A percentile compares a stretch with the other conserved stretches of the same genome.
Conservation (phyloP, 2,113 vertebrate genomes). For the Pyrgilauda ruficollis region DNA sequence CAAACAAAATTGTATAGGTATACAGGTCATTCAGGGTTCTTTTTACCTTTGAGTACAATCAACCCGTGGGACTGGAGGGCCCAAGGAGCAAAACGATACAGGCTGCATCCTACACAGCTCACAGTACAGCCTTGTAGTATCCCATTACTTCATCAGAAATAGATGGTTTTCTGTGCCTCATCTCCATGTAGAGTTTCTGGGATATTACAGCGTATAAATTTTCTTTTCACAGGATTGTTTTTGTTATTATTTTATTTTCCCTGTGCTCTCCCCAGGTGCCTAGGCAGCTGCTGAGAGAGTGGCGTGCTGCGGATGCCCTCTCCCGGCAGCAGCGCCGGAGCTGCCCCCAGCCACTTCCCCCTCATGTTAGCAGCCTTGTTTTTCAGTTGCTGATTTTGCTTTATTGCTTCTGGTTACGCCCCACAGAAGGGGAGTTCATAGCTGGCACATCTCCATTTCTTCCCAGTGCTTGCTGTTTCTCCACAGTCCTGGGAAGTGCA, state of each 20-base stretch:
- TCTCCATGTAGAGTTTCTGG: neutral
- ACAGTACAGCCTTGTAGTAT: neutral
- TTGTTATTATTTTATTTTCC: neutral
- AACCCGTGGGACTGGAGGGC: neutral
- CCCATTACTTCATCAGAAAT: neutral
- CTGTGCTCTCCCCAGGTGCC: rapidly evolving
- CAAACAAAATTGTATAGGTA: neutral
- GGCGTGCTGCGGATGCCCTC: neutral
- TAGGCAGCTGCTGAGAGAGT: neutral
- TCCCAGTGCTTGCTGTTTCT: rapidly evolving
- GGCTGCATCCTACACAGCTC: neutral
- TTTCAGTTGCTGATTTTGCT: neutral
- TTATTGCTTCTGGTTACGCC: neutral
- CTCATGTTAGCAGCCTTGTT: neutral
- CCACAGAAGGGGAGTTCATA: neutral
- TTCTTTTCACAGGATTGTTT: neutral
- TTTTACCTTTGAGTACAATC: neutral
- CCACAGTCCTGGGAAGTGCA: neutral
- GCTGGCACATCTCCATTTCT: neutral
- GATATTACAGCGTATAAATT: neutral
- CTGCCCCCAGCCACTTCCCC: rapidly evolving
- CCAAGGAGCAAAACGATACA: neutral
- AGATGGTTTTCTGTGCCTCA: neutral
- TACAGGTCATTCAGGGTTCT: neutral
- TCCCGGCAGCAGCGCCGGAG: rapidly evolving